These are phyloP conservation scores for Rhinichthys klamathensis DNA, from an alignment of 2,113 vertebrate species.

Conservation along the genomic window DNA sequence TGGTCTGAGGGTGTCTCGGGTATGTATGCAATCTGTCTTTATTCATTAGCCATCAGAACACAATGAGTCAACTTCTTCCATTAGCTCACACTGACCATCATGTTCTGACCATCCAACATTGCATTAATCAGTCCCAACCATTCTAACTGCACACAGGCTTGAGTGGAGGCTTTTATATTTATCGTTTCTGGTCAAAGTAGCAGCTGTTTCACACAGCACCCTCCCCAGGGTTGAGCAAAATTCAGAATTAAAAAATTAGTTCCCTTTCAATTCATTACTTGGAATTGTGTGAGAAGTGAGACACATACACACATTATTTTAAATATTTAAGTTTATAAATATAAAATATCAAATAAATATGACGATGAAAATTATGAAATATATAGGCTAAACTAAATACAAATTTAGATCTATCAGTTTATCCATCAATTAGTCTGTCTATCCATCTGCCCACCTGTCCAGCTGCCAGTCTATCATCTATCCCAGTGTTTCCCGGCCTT, in stretches of 20 bases:
- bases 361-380: too few species aligned
- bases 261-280: too few species aligned
- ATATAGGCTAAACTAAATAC: too few species aligned
- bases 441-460: too few species aligned
- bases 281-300: neutral
- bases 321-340: neutral
- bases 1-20: too few species aligned
- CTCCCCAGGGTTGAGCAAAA: neutral
- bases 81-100: constrained; percentile 12
- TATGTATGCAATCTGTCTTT: too few species aligned
- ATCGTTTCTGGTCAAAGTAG: neutral
- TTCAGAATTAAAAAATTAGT: neutral
- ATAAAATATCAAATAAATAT: neutral
- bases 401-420: too few species aligned
- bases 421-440: too few species aligned
- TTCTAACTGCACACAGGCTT: neutral
- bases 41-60: too few species aligned
- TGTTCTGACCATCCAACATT: neutral
- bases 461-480: too few species aligned
- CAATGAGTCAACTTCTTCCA: too few species aligned
- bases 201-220: neutral
- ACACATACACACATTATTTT: neutral
- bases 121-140: constrained; percentile 20
- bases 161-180: neutral
- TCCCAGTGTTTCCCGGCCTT: too few species aligned